Evolutionary conservation across 1,140 invertebrate genomes (phyloP).

Genomic region (Neodiprion virginianus): DNA sequence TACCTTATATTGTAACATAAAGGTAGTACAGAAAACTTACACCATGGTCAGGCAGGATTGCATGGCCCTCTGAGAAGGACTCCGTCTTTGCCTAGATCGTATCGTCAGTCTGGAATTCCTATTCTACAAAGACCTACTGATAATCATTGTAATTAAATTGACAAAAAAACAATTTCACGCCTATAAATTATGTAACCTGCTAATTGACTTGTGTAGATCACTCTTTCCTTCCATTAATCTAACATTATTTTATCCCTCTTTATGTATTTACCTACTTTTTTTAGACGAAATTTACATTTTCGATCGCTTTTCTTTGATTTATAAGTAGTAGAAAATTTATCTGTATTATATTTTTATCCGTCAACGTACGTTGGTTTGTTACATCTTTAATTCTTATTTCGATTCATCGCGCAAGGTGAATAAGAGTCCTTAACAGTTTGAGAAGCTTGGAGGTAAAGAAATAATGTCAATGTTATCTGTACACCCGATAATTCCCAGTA

Average conservation of each 20-base stretch:
- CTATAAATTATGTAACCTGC: no score
- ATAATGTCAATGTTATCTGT: no score
- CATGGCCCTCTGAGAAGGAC: constrained; percentile 64
- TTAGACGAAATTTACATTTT: not conserved
- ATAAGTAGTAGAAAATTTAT: no score
- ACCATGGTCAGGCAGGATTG: constrained; percentile 50
- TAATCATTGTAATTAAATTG: constrained; percentile 57
- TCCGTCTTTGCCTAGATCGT: constrained; percentile 66
- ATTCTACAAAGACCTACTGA: constrained; percentile 63
- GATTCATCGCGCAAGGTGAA: not conserved
- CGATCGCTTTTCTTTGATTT: no score
- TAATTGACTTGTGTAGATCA: not conserved
- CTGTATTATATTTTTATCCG: no score
- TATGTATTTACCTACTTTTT: not conserved
- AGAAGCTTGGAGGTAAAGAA: no score
- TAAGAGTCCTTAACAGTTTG: not conserved
- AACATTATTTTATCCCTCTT: not conserved
- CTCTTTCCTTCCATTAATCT: not conserved
- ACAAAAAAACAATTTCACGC: not conserved
- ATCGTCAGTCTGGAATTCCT: constrained; percentile 68
- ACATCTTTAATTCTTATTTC: not conserved
- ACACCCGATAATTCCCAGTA: not conserved
- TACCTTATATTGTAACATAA: constrained; percentile 47
- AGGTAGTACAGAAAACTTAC: constrained; percentile 69
- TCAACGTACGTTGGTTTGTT: no score